phyloP scores from a whole-genome alignment of 2,113 vertebrate species.

The Dromaius novaehollandiae region DNA sequence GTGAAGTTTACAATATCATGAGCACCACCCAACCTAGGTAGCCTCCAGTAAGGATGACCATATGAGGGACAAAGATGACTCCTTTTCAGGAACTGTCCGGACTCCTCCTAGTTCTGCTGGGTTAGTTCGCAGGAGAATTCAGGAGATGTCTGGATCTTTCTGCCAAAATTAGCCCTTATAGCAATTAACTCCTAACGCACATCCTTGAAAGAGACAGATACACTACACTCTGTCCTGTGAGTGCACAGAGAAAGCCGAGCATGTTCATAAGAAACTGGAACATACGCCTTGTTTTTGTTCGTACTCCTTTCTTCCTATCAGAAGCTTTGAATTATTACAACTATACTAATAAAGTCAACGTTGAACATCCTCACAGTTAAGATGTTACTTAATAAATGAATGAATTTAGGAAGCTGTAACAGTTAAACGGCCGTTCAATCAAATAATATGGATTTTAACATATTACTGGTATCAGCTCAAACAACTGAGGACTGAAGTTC shows the following conservation, averaged over 20 bases:
- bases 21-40: neutral
- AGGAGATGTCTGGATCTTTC: neutral
- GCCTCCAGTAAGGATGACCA: neutral
- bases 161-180: neutral
- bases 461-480: neutral
- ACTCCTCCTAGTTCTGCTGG: neutral
- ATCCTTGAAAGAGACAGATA: neutral
- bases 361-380: neutral
- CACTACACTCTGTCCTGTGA: neutral
- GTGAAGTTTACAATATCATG: neutral
- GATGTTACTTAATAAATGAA: neutral
- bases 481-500: neutral
- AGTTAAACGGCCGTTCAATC: neutral
- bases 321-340: neutral
- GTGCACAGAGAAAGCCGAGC: neutral
- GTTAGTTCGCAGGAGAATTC: neutral
- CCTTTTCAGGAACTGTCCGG: neutral
- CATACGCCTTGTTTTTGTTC: neutral
- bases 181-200: neutral
- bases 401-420: neutral
- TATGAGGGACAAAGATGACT: neutral
- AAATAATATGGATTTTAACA: neutral
- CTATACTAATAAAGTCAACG: neutral
- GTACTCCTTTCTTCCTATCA: neutral
- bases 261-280: neutral